Conservation (phyloP, 2,797 vertebrate species). For the Fringilla coelebs region DNA sequence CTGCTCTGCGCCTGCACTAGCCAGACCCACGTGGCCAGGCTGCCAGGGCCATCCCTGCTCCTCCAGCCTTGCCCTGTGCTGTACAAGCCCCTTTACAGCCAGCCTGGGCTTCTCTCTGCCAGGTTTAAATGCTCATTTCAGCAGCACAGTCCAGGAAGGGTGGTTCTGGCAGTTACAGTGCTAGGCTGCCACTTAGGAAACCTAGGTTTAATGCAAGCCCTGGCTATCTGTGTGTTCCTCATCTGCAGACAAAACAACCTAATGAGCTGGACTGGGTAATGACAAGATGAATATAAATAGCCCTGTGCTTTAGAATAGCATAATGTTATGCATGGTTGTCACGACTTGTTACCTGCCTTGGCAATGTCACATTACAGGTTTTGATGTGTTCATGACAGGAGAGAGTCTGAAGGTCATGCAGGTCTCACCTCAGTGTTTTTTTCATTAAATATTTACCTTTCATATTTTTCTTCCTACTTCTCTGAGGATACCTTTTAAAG, state of each 20-base stretch:
- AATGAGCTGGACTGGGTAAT: background rate
- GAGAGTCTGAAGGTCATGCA: background rate
- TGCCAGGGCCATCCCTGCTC: background rate
- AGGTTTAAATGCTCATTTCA: background rate
- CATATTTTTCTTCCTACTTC: background rate
- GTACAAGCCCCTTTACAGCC: background rate
- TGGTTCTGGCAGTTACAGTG: background rate
- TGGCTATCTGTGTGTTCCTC: background rate
- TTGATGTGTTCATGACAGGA: background rate
- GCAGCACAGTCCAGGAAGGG: no score
- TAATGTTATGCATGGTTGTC: background rate
- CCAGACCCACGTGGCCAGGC: background rate
- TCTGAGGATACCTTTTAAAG: background rate
- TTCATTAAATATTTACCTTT: background rate
- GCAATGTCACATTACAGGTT: background rate
- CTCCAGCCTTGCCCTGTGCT: background rate
- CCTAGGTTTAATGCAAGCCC: background rate
- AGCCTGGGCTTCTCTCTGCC: background rate
- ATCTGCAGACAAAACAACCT: background rate
- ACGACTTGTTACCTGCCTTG: background rate
- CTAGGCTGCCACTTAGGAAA: background rate
- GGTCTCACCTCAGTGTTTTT: background rate
- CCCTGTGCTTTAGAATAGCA: background rate
- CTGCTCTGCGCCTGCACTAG: background rate
- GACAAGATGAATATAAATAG: background rate